These are phyloP conservation scores for Lomographa bimaculata DNA, from an alignment of 2,888 invertebrate genomes.

Conservation along the genomic window DNA sequence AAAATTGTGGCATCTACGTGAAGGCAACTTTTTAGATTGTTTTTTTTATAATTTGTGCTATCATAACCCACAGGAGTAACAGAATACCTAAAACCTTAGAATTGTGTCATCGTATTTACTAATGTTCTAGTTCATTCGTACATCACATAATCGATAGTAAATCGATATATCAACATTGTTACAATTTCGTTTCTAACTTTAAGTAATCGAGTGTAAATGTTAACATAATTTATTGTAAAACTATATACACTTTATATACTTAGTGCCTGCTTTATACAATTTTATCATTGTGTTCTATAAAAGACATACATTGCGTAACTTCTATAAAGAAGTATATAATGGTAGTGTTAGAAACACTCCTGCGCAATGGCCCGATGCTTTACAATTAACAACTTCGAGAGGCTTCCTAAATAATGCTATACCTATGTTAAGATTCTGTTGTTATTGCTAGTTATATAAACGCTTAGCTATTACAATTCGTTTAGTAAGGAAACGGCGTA, in stretches of 20 bases:
- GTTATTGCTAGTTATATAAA: conserved; percentile 80
- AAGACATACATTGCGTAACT: conserved; percentile 74
- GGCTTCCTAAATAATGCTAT: conserved; percentile 79
- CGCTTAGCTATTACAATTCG: conserved; percentile 80
- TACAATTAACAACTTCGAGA: conserved; percentile 66
- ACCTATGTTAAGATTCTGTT: conserved; percentile 77
- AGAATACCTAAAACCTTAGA: conserved; percentile 3
- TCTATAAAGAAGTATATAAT: conserved; percentile 45
- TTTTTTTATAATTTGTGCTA: conserved; percentile 22
- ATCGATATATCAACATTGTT: conserved; percentile 59
- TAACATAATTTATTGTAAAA: conserved; percentile 81
- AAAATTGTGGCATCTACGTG: conserved; percentile 25
- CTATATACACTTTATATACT: conserved; percentile 74
- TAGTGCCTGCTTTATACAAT: conserved; percentile 81
- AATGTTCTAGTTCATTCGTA: conserved; percentile 59
- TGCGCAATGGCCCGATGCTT: conserved; percentile 42
- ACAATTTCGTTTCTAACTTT: conserved; percentile 65
- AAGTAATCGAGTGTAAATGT: conserved; percentile 73
- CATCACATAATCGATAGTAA: conserved; percentile 44
- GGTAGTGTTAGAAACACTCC: conserved; percentile 68
- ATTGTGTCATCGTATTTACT: conserved; percentile 22
- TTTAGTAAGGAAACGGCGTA: conserved; percentile 51
- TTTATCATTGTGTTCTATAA: conserved; percentile 62
- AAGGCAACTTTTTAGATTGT: conserved; percentile 15
- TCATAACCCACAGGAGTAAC: conserved; percentile 20